These are phyloP conservation scores for Scarus forsteni DNA, from an alignment of 2,797 vertebrate species.

Conservation along the genomic window DNA sequence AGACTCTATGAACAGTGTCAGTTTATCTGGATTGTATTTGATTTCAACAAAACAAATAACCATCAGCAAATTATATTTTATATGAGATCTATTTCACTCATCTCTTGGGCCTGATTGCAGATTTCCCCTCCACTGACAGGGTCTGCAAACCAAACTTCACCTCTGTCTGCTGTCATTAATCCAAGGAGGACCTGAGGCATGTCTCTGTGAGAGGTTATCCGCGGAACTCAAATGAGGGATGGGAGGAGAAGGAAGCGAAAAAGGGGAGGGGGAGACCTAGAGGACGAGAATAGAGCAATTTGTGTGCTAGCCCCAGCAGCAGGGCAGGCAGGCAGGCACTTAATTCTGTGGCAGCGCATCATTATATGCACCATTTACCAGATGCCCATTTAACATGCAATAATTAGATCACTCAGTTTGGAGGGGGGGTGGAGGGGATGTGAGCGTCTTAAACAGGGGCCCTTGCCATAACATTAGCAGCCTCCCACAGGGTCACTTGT, in stretches of 20 bases:
- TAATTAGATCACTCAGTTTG: conserved; percentile 88
- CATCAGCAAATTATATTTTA: conserved; percentile 9
- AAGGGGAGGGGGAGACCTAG: conserved; percentile 38
- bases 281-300: conserved; percentile 82
- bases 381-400: conserved; percentile 91
- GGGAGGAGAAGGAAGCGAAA: conserved; percentile 55
- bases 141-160: conserved; percentile 55
- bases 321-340: conserved; percentile 84
- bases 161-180: conserved; percentile 78
- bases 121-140: conserved; percentile 30
- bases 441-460: conserved; percentile 81
- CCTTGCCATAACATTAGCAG: conserved; percentile 84
- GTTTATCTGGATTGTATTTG: neutral
- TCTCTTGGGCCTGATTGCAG: conserved; percentile 12
- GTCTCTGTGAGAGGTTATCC: conserved; percentile 68
- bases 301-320: conserved; percentile 84
- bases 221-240: conserved; percentile 75
- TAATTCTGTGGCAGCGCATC: conserved; percentile 88
- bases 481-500: conserved; percentile 83
- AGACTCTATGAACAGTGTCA: too few species aligned
- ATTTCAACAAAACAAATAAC: neutral
- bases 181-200: conserved; percentile 75
- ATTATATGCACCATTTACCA: conserved; percentile 91
- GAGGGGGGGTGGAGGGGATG: conserved; percentile 60
- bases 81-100: conserved; percentile 4